Base-by-base conservation (phyloP, 2,888 invertebrate species). In the Ophion slaviceki region DNA sequence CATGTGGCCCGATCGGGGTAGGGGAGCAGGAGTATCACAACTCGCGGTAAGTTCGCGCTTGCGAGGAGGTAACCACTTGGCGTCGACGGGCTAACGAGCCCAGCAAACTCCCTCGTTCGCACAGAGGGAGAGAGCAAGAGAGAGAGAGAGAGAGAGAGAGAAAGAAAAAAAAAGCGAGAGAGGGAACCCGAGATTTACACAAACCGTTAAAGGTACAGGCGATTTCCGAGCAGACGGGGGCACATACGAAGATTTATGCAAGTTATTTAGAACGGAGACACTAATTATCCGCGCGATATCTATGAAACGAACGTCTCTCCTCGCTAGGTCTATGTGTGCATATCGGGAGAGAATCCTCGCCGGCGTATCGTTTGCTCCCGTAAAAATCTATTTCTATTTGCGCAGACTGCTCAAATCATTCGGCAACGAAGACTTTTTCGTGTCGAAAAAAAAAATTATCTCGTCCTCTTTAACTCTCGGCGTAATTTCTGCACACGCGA, bases 41-140 rank as follows among this genome's bases (percentile, higher is more conserved):
- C 45, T 53, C n/a, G 28, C 32, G 64, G 47, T 28, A 74, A 76
- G 80, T 45, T 28, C 61, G 71, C 70, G 68, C 68, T 76, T 64
- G 78, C 71, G 82, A 79, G 64, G 72, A 85, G 88, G 87, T 88
- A 90, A 89, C 88, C 91, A 91, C 90, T 92, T 93, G 92, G 88
- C 92, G 89, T 79, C 85, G 83, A 88, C 79, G 82, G 80, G 88
- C 91, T 92, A 93, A 93, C 87, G 80, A 91, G 90, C 88, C 82
- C 88, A 87, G 89, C 89, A 90, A 92, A 91, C 89, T 89, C 88
- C 76, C 80, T 78, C 71, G 66, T 59, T 67, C 80, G 2, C 20
- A n/a, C 47, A 24, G 8, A n/a, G 17, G 10, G 45, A 62, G 45
- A 62, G 45, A 17, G 57, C n/a, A 53, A 14, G n/a, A 47, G 14